phyloP scores from a whole-genome alignment of 2,797 vertebrate genomes.

The Aratinga solstitialis region DNA sequence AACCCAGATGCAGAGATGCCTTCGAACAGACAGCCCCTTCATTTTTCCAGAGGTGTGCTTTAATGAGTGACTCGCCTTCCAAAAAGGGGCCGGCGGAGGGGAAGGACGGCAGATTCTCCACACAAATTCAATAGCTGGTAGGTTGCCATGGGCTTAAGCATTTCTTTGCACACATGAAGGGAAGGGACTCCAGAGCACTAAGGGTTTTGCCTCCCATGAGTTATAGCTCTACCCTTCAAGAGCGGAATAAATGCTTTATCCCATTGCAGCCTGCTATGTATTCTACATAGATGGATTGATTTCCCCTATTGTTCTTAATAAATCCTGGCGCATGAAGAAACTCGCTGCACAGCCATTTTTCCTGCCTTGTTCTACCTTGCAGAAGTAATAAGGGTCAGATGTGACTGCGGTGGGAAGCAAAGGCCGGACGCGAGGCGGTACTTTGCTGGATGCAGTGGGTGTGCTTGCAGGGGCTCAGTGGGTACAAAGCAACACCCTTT shows the following conservation, averaged over 20 bases:
- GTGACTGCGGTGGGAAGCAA: conserved; percentile 58
- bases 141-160: conserved; percentile 64
- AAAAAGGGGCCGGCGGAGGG: conserved; percentile 66
- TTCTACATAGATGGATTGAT: conserved; percentile 70
- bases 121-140: conserved; percentile 66
- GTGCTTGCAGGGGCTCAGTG: background rate
- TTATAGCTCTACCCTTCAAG: conserved; percentile 73
- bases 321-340: conserved; percentile 65
- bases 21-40: conserved; percentile 61
- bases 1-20: conserved; percentile 34
- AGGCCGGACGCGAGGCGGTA: background rate
- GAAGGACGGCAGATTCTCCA: conserved; percentile 57
- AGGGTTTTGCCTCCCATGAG: conserved; percentile 68
- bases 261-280: conserved; percentile 66
- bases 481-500: conserved; percentile 5
- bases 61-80: conserved; percentile 64
- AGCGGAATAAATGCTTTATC: conserved; percentile 70
- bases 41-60: conserved; percentile 69
- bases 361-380: conserved; percentile 66
- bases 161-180: conserved; percentile 65
- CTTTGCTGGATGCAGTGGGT: background rate
- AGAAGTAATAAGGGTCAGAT: conserved; percentile 67
- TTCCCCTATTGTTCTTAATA: conserved; percentile 72
- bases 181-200: conserved; percentile 61
- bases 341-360: conserved; percentile 65